Evolutionary conservation across 2,797 vertebrate genomes (phyloP), one percentile per base, ranked within the genome.

Genomic region (Phataginus tetradactyla): DNA sequence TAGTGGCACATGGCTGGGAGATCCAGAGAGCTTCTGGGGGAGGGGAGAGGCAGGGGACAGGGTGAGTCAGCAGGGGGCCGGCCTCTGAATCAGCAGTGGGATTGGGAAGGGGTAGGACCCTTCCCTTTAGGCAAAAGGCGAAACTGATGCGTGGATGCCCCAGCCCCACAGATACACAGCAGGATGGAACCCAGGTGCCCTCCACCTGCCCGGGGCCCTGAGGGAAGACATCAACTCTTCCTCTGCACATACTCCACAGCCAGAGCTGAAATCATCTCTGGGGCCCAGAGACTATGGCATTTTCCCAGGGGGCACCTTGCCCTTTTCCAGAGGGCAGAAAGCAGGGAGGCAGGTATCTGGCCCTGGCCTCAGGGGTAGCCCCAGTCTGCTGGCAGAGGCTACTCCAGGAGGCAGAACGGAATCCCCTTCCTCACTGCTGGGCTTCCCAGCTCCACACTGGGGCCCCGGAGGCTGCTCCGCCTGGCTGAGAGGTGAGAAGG

Each of bases 1-100:
- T 80, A 78, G 86, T 71, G 77, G 91, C 94, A 92, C 75, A 72
- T 83, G 94, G 95, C 96, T 94, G 72, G 89, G 75, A 95, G 96
- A 90, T 96, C 77, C 94, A 94, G 90, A 87, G 95, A 96, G 88
- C 81, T 69, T 59, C 53, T 14, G 27, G 10, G 49, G n/a, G 64
- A 51, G n/a, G 61, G 37, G 68, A 49, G 66, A 29, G 29, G 34
- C 37, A 55, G 86, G 74, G 71, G 90, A 57, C 0, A 77, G 64
- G 84, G 78, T 97, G 97, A 98, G 96, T 98, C 98, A 97, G 96
- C 94, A 93, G 91, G 87, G 97, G 64, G 92, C 86, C 86, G 71
- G 78, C 32, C 25, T 91, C 94, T 96, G 97, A 97, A 79, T 97
- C 97, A 96, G 91, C 96, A 90, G 72, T 14, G 45, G 78, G 74